Evolutionary conservation across 2,113 vertebrate genomes (phyloP).

Genomic region (Orthonyx spaldingii): DNA sequence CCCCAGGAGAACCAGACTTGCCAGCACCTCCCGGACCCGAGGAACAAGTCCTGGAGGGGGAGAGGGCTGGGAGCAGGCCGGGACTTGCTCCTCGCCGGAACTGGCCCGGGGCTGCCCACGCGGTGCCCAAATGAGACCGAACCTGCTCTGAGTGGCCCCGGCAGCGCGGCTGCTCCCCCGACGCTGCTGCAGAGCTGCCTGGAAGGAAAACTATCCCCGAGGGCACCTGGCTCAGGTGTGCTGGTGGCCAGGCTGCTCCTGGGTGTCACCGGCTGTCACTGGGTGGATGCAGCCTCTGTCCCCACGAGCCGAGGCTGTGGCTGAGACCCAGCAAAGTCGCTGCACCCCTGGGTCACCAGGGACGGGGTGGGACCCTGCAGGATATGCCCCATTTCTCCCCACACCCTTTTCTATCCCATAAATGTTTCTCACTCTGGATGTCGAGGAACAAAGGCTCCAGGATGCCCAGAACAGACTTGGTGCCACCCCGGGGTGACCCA

Average conservation of each 20-base stretch:
- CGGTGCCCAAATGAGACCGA: neutral
- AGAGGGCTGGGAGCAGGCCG: neutral
- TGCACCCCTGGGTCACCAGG: neutral
- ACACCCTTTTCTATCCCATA: accelerated
- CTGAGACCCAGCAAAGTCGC: neutral
- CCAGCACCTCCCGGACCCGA: neutral
- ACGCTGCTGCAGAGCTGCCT: neutral
- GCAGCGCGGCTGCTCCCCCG: accelerated
- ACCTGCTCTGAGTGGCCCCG: neutral
- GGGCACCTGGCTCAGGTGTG: slow-evolving; percentile 63
- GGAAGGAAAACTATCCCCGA: slow-evolving; percentile 33
- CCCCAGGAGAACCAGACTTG: neutral
- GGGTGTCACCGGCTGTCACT: neutral
- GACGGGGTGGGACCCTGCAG: neutral
- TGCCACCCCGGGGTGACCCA: neutral
- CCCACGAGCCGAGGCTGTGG: neutral
- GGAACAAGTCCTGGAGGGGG: neutral
- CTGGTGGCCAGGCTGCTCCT: slow-evolving; percentile 30
- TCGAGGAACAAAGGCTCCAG: neutral
- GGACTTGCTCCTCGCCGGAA: neutral
- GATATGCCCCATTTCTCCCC: neutral
- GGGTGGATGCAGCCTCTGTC: neutral
- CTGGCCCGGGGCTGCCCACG: neutral
- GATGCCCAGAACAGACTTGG: accelerated
- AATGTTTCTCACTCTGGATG: accelerated